Percentiles rank a stretch among this genome's conserved stretches.
Evolutionary conservation across 2,113 vertebrate genomes (phyloP).

Genomic region (Cyanoramphus novaezelandiae): DNA sequence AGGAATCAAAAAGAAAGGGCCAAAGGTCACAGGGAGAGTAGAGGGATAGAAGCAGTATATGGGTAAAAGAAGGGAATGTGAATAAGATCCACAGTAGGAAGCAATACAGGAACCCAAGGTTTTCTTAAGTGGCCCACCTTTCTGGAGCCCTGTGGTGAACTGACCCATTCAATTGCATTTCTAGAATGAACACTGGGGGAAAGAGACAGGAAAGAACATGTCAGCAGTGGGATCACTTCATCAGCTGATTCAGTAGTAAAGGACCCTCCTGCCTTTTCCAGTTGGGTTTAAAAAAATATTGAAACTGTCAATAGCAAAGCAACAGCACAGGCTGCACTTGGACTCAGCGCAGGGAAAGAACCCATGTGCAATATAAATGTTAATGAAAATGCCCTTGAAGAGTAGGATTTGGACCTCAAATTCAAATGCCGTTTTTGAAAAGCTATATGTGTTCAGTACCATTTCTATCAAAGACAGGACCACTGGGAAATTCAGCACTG

Average conservation of each 20-base stretch:
- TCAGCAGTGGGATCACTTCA: background rate
- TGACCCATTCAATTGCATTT: background rate
- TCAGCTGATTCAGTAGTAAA: background rate
- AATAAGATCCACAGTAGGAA: background rate
- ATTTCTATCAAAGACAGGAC: background rate
- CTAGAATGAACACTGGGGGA: constrained; percentile 2
- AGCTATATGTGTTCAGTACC: background rate
- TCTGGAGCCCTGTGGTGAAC: constrained; percentile 18
- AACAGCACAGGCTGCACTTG: background rate
- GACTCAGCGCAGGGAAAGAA: background rate
- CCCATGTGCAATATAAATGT: background rate
- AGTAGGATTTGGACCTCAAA: background rate
- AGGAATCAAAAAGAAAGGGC: background rate
- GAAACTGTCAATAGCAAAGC: background rate
- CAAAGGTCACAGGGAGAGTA: background rate
- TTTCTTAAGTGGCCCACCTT: background rate
- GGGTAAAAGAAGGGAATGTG: background rate
- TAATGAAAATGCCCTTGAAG: background rate
- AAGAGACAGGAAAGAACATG: background rate
- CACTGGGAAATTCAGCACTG: background rate
- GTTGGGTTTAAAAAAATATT: background rate
- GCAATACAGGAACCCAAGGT: background rate
- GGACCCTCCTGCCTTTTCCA: background rate
- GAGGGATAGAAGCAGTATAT: background rate
- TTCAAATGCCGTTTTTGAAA: background rate